A percentile compares a stretch with the other conserved stretches of the same genome.
Conservation (phyloP, 2,113 vertebrate genomes). For the Lagopus leucura region DNA sequence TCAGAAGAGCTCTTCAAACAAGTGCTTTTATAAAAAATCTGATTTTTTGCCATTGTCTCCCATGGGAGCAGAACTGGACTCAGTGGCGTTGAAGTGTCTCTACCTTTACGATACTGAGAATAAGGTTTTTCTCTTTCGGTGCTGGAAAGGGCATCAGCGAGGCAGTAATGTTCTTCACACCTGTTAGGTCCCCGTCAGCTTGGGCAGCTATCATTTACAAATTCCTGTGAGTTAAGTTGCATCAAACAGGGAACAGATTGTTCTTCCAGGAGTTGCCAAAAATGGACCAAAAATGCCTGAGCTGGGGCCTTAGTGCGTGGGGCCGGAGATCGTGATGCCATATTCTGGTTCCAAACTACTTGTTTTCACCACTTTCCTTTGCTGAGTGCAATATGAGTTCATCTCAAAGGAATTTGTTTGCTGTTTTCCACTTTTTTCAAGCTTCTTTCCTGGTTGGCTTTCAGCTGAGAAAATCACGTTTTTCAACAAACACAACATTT, state of each 20-base stretch:
- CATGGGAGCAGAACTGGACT: background rate
- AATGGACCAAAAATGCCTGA: background rate
- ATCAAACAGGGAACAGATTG: conserved; percentile 3
- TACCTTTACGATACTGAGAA: background rate
- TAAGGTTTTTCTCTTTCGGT: rapidly evolving
- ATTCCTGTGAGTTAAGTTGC: background rate
- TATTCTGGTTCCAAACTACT: background rate
- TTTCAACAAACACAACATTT: conserved; percentile 7
- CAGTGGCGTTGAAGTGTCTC: background rate
- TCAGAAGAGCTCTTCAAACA: background rate
- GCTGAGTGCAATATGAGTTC: conserved; percentile 3
- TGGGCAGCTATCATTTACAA: background rate
- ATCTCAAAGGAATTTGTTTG: conserved; percentile 52
- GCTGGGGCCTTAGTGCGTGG: background rate
- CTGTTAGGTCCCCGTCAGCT: background rate
- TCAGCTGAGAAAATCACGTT: background rate
- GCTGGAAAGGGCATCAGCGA: background rate
- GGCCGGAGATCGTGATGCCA: background rate
- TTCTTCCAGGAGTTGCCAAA: conserved; percentile 18
- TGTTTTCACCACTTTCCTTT: conserved; percentile 41
- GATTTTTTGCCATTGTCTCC: background rate
- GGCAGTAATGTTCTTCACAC: background rate
- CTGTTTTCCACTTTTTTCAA: conserved; percentile 11
- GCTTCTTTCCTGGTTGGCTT: background rate
- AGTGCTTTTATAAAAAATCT: background rate